Evolutionary conservation across 2,888 invertebrate genomes (phyloP), one percentile per base, ranked within the genome.

Genomic region (Cataglyphis altisquamis): DNA sequence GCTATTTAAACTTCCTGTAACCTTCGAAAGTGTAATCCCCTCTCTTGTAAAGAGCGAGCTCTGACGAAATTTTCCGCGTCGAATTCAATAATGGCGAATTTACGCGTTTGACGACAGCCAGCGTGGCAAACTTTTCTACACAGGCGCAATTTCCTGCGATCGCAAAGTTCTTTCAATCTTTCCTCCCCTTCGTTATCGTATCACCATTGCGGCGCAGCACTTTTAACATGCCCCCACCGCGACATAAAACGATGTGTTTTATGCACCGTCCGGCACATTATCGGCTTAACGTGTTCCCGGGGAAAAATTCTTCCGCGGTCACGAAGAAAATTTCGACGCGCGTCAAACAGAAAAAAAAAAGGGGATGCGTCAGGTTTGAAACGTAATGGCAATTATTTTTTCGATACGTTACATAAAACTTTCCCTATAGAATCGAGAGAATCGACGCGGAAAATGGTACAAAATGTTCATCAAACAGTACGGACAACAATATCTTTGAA

Each of bases 1-100:
- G 45, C 70, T 45, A 52, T 70, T 60, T 70, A 80, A 80, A 80
- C 78, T 80, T 80, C 60, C 78, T 36, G 60, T 60, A 78, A 78
- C 25, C 70, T 78, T 60, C 45, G 70, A 32, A 78, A 78, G 78
- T 57, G 18, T 68, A 70, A 78, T 68, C 45, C 70, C 36, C 36
- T 60, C 45, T 70, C 72, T 60, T 72, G 32, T 62, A 70, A 80
- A 60, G 36, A 21, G 41, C 45, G 70, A 78, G 78, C 72, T 60
- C 70, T 80, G 78, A 80, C 78, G 70, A 80, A 70, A 80, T 80
- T 70, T 87, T 73, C 83, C 55, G 41, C 84, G 88, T 84, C 83
- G 86, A 87, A 88, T 89, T 86, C 84, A 88, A 88, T 88, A 88
- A 89, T 84, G 55, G 85, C 57, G 85, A 89, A 86, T 89, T 88